Percentiles rank a stretch among this genome's conserved stretches.
These are phyloP conservation scores for Oikopleura dioica DNA, from an alignment of 23 tunicate genomes.

Conservation along the genomic window DNA sequence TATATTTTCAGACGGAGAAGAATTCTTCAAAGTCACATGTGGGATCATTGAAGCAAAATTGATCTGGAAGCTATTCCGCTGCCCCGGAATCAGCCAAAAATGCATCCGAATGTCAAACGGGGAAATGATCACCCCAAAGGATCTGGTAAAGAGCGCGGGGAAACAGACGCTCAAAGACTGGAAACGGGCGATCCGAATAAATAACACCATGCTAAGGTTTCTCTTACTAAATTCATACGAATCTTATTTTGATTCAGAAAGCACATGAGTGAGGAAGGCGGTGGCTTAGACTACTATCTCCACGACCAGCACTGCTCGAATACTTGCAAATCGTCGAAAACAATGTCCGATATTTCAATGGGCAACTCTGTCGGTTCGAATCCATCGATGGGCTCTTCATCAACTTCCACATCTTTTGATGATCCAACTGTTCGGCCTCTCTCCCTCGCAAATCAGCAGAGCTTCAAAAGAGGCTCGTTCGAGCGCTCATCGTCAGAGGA, in stretches of 20 bases:
- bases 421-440: not conserved
- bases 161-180: slow-evolving; percentile 86
- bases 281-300: slow-evolving; percentile 66
- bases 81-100: slow-evolving; percentile 83
- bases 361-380: not conserved
- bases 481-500: slow-evolving; percentile 6
- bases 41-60: slow-evolving; percentile 42
- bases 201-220: slow-evolving; percentile 64
- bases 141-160: slow-evolving; percentile 58
- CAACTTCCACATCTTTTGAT: not conserved
- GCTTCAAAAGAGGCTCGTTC: not conserved
- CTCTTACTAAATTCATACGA: not conserved
- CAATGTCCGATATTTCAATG: slow-evolving; percentile 7
- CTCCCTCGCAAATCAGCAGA: not conserved
- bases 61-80: slow-evolving; percentile 60
- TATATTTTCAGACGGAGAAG: too few species aligned
- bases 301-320: slow-evolving; percentile 78
- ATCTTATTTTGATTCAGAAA: slow-evolving; percentile 20
- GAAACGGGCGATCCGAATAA: slow-evolving; percentile 88
- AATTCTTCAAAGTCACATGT: slow-evolving; percentile 26
- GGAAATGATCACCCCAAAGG: slow-evolving; percentile 65
- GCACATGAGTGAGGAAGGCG: slow-evolving; percentile 60
- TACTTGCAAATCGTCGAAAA: slow-evolving; percentile 61
- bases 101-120: slow-evolving; percentile 26
- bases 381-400: slow-evolving; percentile 1